phyloP scores from a whole-genome alignment of 2,113 vertebrate genomes.

The Sphyrna mokarran region DNA sequence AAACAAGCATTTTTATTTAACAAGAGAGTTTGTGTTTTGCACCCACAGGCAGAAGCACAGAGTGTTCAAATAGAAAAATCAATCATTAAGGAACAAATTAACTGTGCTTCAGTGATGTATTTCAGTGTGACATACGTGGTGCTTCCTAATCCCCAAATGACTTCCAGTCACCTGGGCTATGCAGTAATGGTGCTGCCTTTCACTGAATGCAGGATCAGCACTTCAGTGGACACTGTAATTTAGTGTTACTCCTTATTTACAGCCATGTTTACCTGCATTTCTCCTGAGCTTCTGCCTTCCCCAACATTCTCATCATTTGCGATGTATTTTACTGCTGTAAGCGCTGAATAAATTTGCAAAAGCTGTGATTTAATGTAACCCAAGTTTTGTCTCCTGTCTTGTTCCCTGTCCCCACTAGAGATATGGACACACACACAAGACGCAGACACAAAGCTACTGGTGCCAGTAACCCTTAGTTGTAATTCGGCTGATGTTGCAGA shows the following conservation, averaged over 20 bases:
- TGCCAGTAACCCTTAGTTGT: too few species aligned
- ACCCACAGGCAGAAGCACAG: too few species aligned
- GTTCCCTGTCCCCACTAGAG: background rate
- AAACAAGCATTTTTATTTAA: too few species aligned
- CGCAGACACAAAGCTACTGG: too few species aligned
- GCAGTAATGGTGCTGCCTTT: background rate
- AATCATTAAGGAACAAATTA: background rate
- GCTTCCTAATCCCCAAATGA: background rate
- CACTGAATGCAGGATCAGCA: background rate
- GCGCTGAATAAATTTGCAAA: background rate
- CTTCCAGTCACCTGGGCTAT: background rate
- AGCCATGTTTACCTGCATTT: background rate
- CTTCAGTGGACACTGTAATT: background rate
- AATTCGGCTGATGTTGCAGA: background rate
- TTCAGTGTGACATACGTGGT: background rate
- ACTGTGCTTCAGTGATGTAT: background rate
- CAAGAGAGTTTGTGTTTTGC: too few species aligned
- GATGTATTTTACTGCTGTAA: background rate
- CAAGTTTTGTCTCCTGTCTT: background rate
- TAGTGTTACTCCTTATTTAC: background rate
- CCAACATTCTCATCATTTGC: background rate
- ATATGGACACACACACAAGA: too few species aligned
- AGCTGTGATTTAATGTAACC: background rate
- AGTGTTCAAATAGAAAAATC: background rate
- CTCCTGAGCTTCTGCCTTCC: background rate